phyloP scores from a whole-genome alignment of 2,113 vertebrate species.

The Aegotheles bennettii region DNA sequence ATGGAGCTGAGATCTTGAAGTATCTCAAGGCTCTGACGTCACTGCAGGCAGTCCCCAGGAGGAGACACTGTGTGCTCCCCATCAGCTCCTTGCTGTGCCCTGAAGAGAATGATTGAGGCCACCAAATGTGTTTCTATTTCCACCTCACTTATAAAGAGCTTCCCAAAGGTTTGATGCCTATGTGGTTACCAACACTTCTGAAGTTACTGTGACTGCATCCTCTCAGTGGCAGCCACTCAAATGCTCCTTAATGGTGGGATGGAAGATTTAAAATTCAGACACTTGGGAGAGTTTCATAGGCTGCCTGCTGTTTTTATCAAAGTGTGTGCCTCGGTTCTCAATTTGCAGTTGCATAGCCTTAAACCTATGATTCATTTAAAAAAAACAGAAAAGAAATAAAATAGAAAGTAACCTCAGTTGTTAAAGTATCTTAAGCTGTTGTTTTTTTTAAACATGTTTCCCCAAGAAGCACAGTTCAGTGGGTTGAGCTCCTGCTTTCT shows the following conservation, averaged over 20 bases:
- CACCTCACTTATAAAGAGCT: slow-evolving; percentile 53
- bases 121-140: slow-evolving; percentile 75
- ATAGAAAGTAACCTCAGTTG: background rate
- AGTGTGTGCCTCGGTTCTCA: background rate
- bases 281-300: background rate
- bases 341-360: background rate
- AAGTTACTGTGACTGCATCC: slow-evolving; percentile 33
- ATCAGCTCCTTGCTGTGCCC: slow-evolving; percentile 30
- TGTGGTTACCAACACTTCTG: slow-evolving; percentile 63
- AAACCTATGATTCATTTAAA: background rate
- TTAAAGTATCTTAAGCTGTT: background rate
- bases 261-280: slow-evolving; percentile 12
- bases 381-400: background rate
- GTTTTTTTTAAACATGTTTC: background rate
- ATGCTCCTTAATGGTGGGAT: background rate
- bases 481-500: background rate
- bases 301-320: background rate
- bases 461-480: background rate
- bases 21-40: slow-evolving; percentile 43
- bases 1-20: slow-evolving; percentile 11
- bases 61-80: slow-evolving; percentile 41
- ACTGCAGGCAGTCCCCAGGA: slow-evolving; percentile 22
- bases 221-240: slow-evolving; percentile 8
- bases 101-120: slow-evolving; percentile 67
- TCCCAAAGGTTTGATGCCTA: slow-evolving; percentile 59